These are phyloP conservation scores for Corynorhinus townsendii DNA, from an alignment of 2,113 vertebrate species.

Conservation along the genomic window DNA sequence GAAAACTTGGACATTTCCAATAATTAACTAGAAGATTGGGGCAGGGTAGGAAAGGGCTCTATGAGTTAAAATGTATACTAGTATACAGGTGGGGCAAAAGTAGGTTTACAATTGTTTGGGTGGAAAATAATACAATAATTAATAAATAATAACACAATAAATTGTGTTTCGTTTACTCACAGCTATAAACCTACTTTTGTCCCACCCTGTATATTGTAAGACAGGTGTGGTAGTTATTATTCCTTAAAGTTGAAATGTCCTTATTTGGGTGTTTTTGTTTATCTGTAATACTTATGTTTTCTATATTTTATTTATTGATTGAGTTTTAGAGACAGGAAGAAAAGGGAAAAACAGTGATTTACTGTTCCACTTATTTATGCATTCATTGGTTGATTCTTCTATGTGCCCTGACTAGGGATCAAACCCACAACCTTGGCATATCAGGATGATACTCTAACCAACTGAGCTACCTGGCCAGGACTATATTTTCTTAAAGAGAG, in stretches of 20 bases:
- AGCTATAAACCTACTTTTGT: background rate
- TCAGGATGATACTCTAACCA: background rate
- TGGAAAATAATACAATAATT: background rate
- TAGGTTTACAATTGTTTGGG: background rate
- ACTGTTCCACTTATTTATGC: background rate
- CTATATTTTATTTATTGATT: background rate
- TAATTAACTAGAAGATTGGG: background rate
- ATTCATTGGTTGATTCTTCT: background rate
- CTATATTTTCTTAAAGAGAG: background rate
- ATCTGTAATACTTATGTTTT: background rate
- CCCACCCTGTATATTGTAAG: background rate
- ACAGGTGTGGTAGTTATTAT: background rate
- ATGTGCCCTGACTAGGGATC: background rate
- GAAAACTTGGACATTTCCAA: background rate
- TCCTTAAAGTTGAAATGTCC: background rate
- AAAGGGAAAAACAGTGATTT: background rate
- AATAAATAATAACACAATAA: background rate
- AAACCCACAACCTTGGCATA: background rate
- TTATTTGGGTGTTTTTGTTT: background rate
- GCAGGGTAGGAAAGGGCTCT: background rate
- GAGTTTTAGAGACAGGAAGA: background rate
- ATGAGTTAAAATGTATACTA: background rate
- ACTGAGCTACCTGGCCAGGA: background rate
- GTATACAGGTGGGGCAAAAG: background rate
- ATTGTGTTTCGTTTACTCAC: background rate